phyloP scores from a whole-genome alignment of 23 tunicate species.

The Halocynthia aurantium region DNA sequence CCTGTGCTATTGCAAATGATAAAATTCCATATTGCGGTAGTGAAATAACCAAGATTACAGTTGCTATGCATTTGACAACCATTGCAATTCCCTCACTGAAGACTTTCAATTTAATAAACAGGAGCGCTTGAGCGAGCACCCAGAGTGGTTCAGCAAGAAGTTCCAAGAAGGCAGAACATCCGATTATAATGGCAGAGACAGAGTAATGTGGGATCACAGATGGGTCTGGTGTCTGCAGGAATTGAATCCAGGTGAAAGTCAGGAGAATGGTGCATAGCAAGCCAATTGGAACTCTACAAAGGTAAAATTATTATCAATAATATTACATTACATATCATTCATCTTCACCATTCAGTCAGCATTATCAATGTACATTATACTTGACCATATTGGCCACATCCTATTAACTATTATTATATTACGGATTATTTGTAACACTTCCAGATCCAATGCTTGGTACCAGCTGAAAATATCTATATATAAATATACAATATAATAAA shows the following conservation, averaged over 20 bases:
- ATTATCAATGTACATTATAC: neutral
- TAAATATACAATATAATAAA: too few relatives aligned
- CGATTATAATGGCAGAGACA: conserved; percentile 47
- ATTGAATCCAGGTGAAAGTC: conserved; percentile 37
- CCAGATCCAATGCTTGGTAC: too few relatives aligned
- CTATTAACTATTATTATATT: too few relatives aligned
- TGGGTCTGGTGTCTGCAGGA: conserved; percentile 62
- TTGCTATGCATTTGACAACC: conserved; percentile 48
- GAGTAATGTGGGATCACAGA: conserved; percentile 28
- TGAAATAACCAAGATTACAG: conserved; percentile 37
- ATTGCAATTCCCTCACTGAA: conserved; percentile 69
- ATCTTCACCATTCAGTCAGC: neutral
- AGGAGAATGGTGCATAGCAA: conserved; percentile 26
- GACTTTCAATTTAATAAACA: conserved; percentile 76
- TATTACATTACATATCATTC: neutral
- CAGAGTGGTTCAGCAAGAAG: conserved; percentile 66
- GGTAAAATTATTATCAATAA: neutral
- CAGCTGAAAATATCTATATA: too few relatives aligned
- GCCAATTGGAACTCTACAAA: conserved; percentile 80
- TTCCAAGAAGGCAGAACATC: conserved; percentile 60
- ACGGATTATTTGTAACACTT: too few relatives aligned
- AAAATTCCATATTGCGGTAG: conserved; percentile 73
- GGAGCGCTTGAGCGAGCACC: conserved; percentile 62
- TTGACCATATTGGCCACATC: too few relatives aligned
- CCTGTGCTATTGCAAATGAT: conserved; percentile 54